Percentiles rank a stretch among this genome's conserved stretches.
These are phyloP conservation scores for Coracopsis vasa DNA, from an alignment of 2,113 vertebrate genomes.

Conservation along the genomic window DNA sequence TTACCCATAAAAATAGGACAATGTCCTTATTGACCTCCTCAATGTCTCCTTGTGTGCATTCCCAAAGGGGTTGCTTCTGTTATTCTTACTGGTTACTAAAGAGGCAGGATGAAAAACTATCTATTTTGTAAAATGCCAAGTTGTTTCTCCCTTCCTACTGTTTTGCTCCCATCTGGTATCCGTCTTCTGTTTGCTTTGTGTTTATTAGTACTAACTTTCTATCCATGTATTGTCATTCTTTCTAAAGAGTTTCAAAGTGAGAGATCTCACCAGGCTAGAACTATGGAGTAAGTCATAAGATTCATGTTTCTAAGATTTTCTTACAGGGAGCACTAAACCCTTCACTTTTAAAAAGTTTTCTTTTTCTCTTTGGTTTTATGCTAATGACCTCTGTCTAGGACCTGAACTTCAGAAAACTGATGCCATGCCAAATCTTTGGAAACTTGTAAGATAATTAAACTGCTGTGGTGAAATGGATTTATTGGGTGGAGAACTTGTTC, in stretches of 20 bases:
- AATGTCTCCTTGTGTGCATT: background rate
- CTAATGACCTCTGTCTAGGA: background rate
- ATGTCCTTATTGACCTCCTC: background rate
- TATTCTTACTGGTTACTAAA: background rate
- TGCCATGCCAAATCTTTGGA: fast-evolving
- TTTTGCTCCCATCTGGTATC: background rate
- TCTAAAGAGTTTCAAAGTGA: background rate
- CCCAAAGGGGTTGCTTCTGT: background rate
- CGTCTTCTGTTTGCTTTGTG: background rate
- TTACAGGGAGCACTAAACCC: background rate
- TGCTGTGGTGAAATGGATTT: background rate
- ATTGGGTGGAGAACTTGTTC: background rate
- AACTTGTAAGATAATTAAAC: background rate
- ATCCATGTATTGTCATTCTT: background rate
- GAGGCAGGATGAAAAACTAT: background rate
- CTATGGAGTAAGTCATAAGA: fast-evolving
- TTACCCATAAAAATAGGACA: background rate
- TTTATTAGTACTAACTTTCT: background rate
- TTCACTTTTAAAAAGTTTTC: background rate
- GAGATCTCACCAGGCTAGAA: background rate
- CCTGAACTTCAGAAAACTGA: background rate
- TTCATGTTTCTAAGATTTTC: background rate
- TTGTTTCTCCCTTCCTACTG: background rate
- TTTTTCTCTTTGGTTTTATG: background rate
- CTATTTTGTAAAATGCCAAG: background rate